Evolutionary conservation across 2,888 invertebrate species (phyloP).

Genomic region (Diarsia brunnea): DNA sequence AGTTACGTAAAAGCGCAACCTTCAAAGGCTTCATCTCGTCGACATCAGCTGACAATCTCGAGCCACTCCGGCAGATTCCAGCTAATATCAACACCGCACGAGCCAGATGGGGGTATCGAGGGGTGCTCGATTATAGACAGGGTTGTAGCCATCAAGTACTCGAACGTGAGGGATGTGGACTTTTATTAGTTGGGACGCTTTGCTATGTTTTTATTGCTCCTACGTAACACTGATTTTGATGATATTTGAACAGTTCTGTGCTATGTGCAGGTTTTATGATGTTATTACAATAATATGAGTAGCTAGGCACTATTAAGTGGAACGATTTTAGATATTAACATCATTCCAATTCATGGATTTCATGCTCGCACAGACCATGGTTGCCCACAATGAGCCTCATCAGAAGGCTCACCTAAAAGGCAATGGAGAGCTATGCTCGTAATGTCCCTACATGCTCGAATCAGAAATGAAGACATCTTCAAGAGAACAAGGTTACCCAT

Average conservation of each 20-base stretch:
- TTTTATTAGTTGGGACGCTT: conserved; percentile 3
- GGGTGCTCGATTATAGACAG: conserved; percentile 25
- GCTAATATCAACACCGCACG: conserved; percentile 21
- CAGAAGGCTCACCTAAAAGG: no score
- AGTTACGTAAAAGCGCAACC: conserved; percentile 15
- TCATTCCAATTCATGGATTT: not conserved
- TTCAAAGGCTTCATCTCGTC: conserved; percentile 11
- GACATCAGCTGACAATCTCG: conserved; percentile 10
- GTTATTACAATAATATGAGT: no score
- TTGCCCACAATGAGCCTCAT: no score
- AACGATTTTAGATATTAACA: no score
- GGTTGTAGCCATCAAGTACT: not conserved
- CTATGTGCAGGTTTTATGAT: not conserved
- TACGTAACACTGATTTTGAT: not conserved
- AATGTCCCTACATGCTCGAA: no score
- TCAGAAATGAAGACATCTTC: no score
- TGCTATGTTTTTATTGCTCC: not conserved
- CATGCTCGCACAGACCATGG: no score
- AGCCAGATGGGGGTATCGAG: not conserved
- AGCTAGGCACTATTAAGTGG: no score
- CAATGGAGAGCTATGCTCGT: no score
- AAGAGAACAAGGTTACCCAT: no score
- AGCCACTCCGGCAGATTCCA: conserved; percentile 1
- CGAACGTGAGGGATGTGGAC: not conserved
- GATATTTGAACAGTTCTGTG: not conserved